phyloP scores from a whole-genome alignment of 2,888 invertebrate genomes.

The Tetragonisca angustula region DNA sequence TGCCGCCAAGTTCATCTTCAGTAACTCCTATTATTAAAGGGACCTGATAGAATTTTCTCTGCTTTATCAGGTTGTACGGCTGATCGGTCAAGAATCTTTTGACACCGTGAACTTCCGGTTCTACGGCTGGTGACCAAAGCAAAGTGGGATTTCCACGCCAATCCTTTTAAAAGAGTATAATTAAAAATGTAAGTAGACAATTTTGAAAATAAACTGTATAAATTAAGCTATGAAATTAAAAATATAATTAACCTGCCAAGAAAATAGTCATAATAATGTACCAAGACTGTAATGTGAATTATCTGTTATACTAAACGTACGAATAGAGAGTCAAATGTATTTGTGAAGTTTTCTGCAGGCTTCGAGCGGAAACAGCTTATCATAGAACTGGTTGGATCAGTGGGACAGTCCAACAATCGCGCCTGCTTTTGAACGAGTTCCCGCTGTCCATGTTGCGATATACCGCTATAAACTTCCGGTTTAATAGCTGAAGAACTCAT shows the following conservation, averaged over 20 bases:
- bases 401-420: slow-evolving; percentile 86
- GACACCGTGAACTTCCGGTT: slow-evolving; percentile 87
- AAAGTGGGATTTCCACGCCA: slow-evolving; percentile 85
- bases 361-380: slow-evolving; percentile 86
- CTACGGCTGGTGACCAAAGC: slow-evolving; percentile 88
- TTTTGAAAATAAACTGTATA: too few relatives aligned
- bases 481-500: slow-evolving; percentile 88
- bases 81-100: slow-evolving; percentile 88
- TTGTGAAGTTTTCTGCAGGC: slow-evolving; percentile 70
- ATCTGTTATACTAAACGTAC: slow-evolving; percentile 63
- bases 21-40: slow-evolving; percentile 89
- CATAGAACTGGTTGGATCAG: slow-evolving; percentile 85
- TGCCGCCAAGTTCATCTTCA: slow-evolving; percentile 88
- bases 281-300: too few relatives aligned
- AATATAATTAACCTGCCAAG: too few relatives aligned
- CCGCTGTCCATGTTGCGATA: slow-evolving; percentile 83
- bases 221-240: too few relatives aligned
- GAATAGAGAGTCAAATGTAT: slow-evolving; percentile 64
- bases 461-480: slow-evolving; percentile 84
- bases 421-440: slow-evolving; percentile 88
- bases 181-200: too few relatives aligned
- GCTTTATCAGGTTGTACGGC: slow-evolving; percentile 86
- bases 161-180: slow-evolving; percentile 81
- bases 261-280: too few relatives aligned
- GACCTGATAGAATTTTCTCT: slow-evolving; percentile 87